Conservation (phyloP, 2,888 invertebrate genomes). For the Eudemis profundana region DNA sequence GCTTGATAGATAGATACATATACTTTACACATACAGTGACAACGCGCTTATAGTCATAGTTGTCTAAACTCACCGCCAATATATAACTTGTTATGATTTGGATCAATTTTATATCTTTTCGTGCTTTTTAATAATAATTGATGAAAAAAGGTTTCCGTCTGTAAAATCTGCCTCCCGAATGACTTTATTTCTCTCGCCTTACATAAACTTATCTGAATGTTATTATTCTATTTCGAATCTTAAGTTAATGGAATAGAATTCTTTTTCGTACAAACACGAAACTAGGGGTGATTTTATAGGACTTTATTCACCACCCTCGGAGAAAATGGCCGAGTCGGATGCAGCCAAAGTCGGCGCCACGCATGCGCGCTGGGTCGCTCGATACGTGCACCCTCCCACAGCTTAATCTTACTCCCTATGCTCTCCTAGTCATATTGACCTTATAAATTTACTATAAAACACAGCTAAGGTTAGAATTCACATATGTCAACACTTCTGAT, state of each 20-base stretch:
- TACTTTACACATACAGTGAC: too few species aligned
- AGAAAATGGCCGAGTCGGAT: constrained; percentile 76
- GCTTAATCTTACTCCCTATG: constrained; percentile 60
- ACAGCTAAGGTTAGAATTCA: constrained; percentile 11
- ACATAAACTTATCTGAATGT: neutral
- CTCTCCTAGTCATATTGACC: constrained; percentile 33
- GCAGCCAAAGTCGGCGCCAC: constrained; percentile 75
- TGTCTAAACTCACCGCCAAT: too few species aligned
- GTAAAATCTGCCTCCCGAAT: constrained; percentile 3
- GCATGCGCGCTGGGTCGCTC: constrained; percentile 80
- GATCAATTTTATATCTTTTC: neutral
- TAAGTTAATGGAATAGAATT: constrained; percentile 6
- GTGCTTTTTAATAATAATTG: neutral
- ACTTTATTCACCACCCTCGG: constrained; percentile 60
- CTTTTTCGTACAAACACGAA: constrained; percentile 34
- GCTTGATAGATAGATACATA: too few species aligned
- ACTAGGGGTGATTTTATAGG: constrained; percentile 48
- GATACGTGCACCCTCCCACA: constrained; percentile 77
- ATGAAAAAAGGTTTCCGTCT: too few species aligned
- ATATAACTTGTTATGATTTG: too few species aligned
- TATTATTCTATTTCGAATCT: neutral
- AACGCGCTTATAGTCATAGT: too few species aligned
- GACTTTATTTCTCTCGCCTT: constrained; percentile 5
- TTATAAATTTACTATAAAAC: neutral
- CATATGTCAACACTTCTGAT: neutral